These are phyloP conservation scores for Camptogramma bilineatum DNA, from an alignment of 2,888 invertebrate species.

Conservation along the genomic window DNA sequence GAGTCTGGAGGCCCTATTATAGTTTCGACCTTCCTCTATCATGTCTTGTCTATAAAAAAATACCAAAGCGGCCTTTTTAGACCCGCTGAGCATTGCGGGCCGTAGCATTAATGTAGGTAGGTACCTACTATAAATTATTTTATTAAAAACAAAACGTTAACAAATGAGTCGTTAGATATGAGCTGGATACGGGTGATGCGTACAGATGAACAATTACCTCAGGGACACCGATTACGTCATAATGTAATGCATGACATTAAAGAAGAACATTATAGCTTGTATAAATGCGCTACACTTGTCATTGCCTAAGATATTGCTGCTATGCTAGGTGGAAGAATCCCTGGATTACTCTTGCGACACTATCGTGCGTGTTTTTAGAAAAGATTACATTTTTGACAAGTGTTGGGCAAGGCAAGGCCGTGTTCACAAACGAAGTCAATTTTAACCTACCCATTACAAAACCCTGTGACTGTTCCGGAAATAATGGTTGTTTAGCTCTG, in stretches of 20 bases:
- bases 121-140: too few species aligned
- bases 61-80: too few species aligned
- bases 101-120: not conserved
- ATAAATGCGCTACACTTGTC: slow-evolving; percentile 51
- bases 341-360: slow-evolving; percentile 48
- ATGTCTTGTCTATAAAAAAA: too few species aligned
- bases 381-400: slow-evolving; percentile 42
- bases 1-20: too few species aligned
- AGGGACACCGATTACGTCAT: slow-evolving; percentile 28
- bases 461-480: too few species aligned
- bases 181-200: not conserved
- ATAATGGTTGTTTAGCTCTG: too few species aligned
- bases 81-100: too few species aligned
- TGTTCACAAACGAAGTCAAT: slow-evolving; percentile 13
- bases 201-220: slow-evolving; percentile 25
- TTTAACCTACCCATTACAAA: too few species aligned
- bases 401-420: slow-evolving; percentile 44
- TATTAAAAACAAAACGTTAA: not conserved
- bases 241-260: slow-evolving; percentile 15
- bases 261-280: slow-evolving; percentile 40
- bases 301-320: slow-evolving; percentile 55
- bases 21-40: too few species aligned
- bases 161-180: slow-evolving; percentile 1
- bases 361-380: slow-evolving; percentile 48
- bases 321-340: slow-evolving; percentile 49